phyloP scores from a whole-genome alignment of 2,888 invertebrate genomes.

The Apodemia duryi region DNA sequence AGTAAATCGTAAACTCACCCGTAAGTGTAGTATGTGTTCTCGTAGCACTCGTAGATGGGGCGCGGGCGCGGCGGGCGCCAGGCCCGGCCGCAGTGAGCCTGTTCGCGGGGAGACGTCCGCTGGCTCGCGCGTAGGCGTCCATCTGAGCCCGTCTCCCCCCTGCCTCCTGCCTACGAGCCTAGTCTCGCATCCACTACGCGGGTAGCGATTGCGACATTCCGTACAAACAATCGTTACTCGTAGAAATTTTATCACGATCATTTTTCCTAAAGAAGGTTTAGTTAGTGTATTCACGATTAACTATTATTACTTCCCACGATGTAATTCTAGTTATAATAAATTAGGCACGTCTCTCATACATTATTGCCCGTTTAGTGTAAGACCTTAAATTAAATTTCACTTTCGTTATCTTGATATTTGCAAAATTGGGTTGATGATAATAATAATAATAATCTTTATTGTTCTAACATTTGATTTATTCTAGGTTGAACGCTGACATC shows the following conservation, averaged over 20 bases:
- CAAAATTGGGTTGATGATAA: too few species aligned
- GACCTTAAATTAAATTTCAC: too few species aligned
- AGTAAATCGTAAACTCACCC: slow-evolving; percentile 10
- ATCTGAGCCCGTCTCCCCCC: slow-evolving; percentile 43
- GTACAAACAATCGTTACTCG: background rate
- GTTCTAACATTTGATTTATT: too few species aligned
- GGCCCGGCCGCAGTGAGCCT: slow-evolving; percentile 66
- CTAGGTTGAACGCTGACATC: too few species aligned
- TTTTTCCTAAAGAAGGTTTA: too few species aligned
- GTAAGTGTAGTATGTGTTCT: slow-evolving; percentile 14
- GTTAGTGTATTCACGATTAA: too few species aligned
- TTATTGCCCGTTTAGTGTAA: too few species aligned
- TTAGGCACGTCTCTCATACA: too few species aligned
- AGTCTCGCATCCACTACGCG: slow-evolving; percentile 31
- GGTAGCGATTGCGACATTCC: background rate
- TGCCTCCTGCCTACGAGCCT: slow-evolving; percentile 33
- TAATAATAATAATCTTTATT: too few species aligned
- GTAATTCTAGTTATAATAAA: too few species aligned
- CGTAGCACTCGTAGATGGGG: slow-evolving; percentile 44
- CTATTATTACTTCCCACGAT: too few species aligned
- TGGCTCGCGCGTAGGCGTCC: slow-evolving; percentile 66
- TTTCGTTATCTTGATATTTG: too few species aligned
- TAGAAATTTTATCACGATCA: background rate
- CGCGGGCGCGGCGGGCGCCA: slow-evolving; percentile 75
- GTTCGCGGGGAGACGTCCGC: slow-evolving; percentile 59